Base-by-base conservation (phyloP, 2,113 vertebrate species). In the Esox niger region DNA sequence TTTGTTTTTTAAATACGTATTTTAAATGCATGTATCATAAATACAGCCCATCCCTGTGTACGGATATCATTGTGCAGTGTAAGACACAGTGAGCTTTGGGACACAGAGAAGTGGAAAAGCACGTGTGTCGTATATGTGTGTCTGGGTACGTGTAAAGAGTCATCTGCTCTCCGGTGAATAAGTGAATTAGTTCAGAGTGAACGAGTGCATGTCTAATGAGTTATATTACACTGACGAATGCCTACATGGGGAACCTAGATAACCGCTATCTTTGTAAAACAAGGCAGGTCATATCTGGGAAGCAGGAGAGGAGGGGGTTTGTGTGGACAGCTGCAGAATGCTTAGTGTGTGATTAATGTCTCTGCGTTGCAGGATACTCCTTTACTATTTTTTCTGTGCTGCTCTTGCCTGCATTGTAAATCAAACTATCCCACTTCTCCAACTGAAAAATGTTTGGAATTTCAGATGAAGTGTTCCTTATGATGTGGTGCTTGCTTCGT, bases 271-370 rank as follows among this genome's bases (percentile, higher is more conserved):
- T 30, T 27, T 30, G 56, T 29, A 29, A n/a, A n/a, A 21, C 17
- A 23, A 55, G 52, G 57, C 31, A 2, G 27, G 5, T 17, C 2
- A 29, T 13, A 6, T 5, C 7, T 5, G 6, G 57, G 6, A 26
- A 17, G 29, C 29, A 30, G 15, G 57, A 31, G 6, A 20, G 21
- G 29, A 30, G 57, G 27, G 57, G 30, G 57, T 31, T 29, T 59
- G 32, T 61, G 59, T 23, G 31, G 30, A 61, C 31, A 61, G 59
- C 59, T 33, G 59, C 32, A 35, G 59, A 60, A 27, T 60, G 26
- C 17, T 60, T 60, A 31, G 57, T n/a, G 20, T 60, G 57, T 60
- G 57, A 60, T 60, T 60, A 31, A 60, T 60, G 13, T 60, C 57
- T 60, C 30, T 9, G 1, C 21, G 32, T 23, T 23, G 31, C 30